Base-by-base conservation (phyloP, 2,888 invertebrate genomes). In the Noctuana brunneofusca region DNA sequence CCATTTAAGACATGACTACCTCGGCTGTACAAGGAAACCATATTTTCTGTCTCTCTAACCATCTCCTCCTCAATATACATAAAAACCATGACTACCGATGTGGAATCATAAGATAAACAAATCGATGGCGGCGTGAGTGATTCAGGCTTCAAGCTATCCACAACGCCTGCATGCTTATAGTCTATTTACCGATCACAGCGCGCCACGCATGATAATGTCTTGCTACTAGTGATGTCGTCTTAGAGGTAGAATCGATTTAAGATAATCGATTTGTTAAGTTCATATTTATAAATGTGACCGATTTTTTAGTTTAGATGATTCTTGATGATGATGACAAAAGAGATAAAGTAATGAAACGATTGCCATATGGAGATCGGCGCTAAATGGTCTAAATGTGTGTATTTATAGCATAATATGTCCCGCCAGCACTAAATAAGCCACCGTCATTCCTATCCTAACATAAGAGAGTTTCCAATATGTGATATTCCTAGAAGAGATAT, bases 111-210 rank as follows among this genome's bases (percentile, higher is more conserved):
- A n/a, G 12, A 32, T 27, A 49, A 48, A 18, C 54, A 27, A 35
- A 27, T 27, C 30, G n/a, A 18, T 41, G 16, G 5, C 52, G 20
- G 18, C 1, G 32, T 32, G n/a, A 24, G n/a, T 32, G 58, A 38
- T 22, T 38, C 43, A 16, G 60, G 54, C 55, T 62, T 55, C 54
- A 30, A 46, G 46, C 49, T 41, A 60, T 35, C 62, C 66, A 46
- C 56, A 35, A 56, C 46, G 64, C 58, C 65, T 71, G 82, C 79
- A 81, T 83, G 75, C 78, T 75, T 80, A 86, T 84, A 75, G 82
- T 74, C 78, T 79, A 78, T 71, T 83, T 83, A 83, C 75, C 71
- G 73, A 63, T 63, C 56, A 64, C 50, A 58, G 68, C 73, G 73
- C 71, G 70, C 64, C 60, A 49, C 63, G 87, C 79, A 86, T 87